Percentiles rank a stretch among this genome's conserved stretches.
Conservation (phyloP, 1,140 invertebrate species). For the Trinorchestia longiramus region DNA sequence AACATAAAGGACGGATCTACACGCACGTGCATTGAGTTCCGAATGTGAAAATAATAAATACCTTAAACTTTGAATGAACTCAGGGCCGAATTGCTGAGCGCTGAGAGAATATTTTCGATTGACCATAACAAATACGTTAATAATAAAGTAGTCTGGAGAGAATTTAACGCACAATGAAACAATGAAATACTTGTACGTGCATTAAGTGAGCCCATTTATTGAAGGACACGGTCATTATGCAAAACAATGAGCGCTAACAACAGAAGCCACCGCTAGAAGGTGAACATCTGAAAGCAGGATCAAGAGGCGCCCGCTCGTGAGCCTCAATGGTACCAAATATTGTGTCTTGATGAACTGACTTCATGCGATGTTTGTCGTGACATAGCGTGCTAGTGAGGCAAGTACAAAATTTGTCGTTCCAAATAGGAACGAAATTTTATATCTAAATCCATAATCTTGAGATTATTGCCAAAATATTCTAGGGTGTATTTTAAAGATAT, state of each 20-base stretch:
- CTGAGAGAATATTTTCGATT: no score
- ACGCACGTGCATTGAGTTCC: no score
- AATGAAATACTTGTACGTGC: no score
- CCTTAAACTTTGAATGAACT: neutral
- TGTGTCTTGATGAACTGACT: neutral
- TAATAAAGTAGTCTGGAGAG: no score
- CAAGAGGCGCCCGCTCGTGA: neutral
- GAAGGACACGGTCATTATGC: neutral
- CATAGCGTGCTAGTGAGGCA: neutral
- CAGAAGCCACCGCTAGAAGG: neutral
- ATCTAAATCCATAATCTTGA: no score
- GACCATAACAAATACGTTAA: no score
- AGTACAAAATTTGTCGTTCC: neutral
- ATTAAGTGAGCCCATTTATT: no score
- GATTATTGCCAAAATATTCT: no score
- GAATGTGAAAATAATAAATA: neutral
- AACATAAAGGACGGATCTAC: neutral
- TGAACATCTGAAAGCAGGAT: neutral
- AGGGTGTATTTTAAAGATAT: no score
- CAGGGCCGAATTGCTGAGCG: neutral
- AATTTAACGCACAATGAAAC: no score
- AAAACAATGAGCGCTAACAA: neutral
- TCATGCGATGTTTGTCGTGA: neutral
- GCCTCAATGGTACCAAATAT: neutral
- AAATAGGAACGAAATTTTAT: neutral